phyloP scores from a whole-genome alignment of 2,113 vertebrate genomes.

The Coregonus clupeaformis region DNA sequence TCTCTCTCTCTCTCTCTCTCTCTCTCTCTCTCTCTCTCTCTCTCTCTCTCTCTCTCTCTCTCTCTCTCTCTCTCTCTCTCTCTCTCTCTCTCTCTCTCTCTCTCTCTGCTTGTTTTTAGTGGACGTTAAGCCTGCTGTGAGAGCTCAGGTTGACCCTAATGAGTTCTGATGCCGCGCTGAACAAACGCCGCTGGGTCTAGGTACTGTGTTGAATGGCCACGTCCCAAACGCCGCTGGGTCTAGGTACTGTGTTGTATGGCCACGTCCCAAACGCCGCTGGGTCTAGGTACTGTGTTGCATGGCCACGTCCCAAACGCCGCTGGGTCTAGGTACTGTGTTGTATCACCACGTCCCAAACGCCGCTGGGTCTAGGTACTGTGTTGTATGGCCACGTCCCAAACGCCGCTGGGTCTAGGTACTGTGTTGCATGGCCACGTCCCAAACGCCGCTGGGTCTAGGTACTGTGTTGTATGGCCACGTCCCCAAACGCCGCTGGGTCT shows the following conservation, averaged over 20 bases:
- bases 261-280: background rate
- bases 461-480: no score
- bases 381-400: background rate
- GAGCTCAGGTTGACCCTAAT: slow-evolving; percentile 19
- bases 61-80: no score
- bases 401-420: background rate
- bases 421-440: background rate
- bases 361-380: background rate
- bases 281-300: no score
- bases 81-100: no score
- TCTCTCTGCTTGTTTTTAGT: background rate
- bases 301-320: background rate
- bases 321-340: no score
- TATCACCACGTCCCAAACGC: background rate
- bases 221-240: background rate
- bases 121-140: background rate
- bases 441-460: background rate
- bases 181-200: background rate
- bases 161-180: slow-evolving; percentile 22
- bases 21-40: no score
- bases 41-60: no score
- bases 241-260: no score
- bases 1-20: no score
- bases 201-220: no score
- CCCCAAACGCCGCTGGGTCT: background rate